Evolutionary conservation across 2,113 vertebrate genomes (phyloP), one percentile per base, ranked within the genome.

Genomic region (Climacteris rufus): DNA sequence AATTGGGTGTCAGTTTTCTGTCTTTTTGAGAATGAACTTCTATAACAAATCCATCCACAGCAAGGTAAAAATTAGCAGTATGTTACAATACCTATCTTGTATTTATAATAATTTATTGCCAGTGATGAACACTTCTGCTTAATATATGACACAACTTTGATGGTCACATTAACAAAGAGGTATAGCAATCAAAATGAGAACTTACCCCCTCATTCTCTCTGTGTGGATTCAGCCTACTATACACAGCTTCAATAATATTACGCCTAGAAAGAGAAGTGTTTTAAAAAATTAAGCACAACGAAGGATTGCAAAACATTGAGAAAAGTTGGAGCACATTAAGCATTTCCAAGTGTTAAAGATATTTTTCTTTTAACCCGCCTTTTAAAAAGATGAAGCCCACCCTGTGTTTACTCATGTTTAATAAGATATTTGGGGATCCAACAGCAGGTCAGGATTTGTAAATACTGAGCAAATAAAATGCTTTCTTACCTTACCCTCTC

Each of bases 151-250:
- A 60, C 53, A 87, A 52, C 19, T 69, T 33, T 1, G 9, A 74
- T 1, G 3, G 44, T 64, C 35, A 81, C 21, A 69, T 68, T 59
- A 93, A 76, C 22, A 83, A 83, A 86, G 31, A 93, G 64, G 37
- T 33, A 40, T 93, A 96, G 54, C 31, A 96, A 96, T 79, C 61
- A 96, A 97, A 96, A 93, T 40, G 8, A 76, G 78, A 96, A 99
- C 99, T 99, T 98, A 99, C 99, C 98, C 98, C 99, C 94, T 99
- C 99, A 95, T 98, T 99, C 94, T 99, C 99, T 98, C 98, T 99
- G 98, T 99, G 99, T 94, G 99, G 99, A 98, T 99, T 99, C 98
- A 99, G 98, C 95, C 99, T 99, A 98, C 98, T 99, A 98, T 99
- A 99, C 96, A 99, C 99, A 95, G 98, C 98, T 98, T 99, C 99